Base-by-base conservation (phyloP, 2,113 vertebrate species). In the Todiramphus saurophagus region DNA sequence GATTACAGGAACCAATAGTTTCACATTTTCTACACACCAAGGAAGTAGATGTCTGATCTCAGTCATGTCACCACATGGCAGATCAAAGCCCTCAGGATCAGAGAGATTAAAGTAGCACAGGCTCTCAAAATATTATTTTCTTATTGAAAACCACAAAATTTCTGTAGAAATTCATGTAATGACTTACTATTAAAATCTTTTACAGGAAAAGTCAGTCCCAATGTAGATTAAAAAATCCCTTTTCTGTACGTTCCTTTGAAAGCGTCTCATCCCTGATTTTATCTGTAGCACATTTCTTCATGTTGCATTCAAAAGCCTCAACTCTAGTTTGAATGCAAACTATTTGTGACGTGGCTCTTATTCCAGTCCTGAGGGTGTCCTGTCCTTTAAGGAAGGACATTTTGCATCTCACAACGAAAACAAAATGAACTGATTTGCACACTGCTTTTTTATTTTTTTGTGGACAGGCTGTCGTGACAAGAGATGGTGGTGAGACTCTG, bases 1-100 rank as follows among this genome's bases (percentile, higher is more conserved):
- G 87, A 70, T 91, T 88, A 93, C 66, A 94, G 82, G 75, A 96
- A 95, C 90, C 66, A 84, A 77, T 93, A 88, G 84, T 79, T 95
- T 87, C 81, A 87, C 66, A 67, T 96, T 94, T 96, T 83, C 72
- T 83, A 55, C 79, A 76, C 41, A 62, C 31, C 66, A 68, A 7
- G 7, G 39, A 90, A 90, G 75, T 81, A 91, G 80, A 60, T 87
- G 83, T 84, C 82, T 92, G 73, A 89, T 94, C 73, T 92, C 73
- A 85, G 77, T 60, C 67, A 73, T 68, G 66, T 80, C 78, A 81
- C 33, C 51, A 51, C 48, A 21, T 14, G 25, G 63, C n/a, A 75
- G 84, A 95, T 92, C 75, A 97, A 93, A 94, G 75, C 43, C 48
- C n/a, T 50, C 5, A n/a, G 79, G 76, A 94, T 91, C 79, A 94